Conservation (phyloP, 2,113 vertebrate species). For the Mustelus asterias region DNA sequence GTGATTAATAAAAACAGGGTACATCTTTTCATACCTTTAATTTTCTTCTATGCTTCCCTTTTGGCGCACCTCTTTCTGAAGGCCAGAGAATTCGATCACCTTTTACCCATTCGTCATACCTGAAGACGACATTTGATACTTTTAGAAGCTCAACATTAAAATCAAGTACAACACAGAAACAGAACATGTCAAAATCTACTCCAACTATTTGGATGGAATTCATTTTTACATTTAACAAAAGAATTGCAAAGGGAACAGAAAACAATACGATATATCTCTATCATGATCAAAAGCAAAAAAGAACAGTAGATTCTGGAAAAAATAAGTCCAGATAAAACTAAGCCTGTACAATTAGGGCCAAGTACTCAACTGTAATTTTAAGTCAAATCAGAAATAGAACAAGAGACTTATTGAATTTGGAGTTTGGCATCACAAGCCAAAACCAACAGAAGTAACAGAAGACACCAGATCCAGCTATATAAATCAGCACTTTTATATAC, state of each 20-base stretch:
- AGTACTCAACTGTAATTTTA: not conserved
- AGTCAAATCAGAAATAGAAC: not conserved
- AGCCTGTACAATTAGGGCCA: not conserved
- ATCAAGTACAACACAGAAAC: not conserved
- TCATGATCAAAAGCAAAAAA: not conserved
- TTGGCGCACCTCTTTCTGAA: slow-evolving; percentile 80
- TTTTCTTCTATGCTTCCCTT: slow-evolving; percentile 87
- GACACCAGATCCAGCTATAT: not conserved
- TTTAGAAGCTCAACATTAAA: not conserved
- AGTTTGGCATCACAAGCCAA: not conserved
- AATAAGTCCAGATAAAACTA: not conserved
- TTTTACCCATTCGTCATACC: slow-evolving; percentile 98
- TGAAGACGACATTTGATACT: slow-evolving; percentile 44
- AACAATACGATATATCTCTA: not conserved
- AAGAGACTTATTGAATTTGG: not conserved
- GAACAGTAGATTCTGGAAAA: not conserved
- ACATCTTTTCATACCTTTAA: slow-evolving; percentile 66
- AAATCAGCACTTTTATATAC: not conserved
- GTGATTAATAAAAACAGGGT: not conserved
- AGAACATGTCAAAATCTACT: not conserved
- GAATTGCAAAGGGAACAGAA: not conserved
- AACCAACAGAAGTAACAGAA: not conserved
- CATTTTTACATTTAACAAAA: not conserved
- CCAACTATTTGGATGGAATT: not conserved
- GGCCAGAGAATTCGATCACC: slow-evolving; percentile 97